phyloP scores from a whole-genome alignment of 2,888 invertebrate species.

The Euplexia lucipara region DNA sequence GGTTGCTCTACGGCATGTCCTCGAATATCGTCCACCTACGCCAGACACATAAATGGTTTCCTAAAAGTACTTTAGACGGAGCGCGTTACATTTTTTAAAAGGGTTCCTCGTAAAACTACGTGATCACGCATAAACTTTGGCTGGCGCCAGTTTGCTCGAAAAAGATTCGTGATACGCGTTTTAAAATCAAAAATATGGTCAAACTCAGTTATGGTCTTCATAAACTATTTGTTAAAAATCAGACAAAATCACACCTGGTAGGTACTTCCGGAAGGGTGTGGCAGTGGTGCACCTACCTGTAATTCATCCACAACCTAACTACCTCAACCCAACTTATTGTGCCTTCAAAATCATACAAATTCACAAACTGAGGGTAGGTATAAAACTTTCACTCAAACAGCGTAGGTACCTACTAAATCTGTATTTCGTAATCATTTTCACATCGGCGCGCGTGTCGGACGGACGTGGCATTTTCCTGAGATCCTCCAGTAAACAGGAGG shows the following conservation, averaged over 20 bases:
- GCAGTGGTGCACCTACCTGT: too few species aligned
- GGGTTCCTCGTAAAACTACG: slow-evolving; percentile 39
- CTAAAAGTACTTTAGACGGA: slow-evolving; percentile 24
- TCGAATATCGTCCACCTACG: not conserved
- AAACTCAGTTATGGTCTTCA: not conserved
- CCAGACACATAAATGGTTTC: slow-evolving; percentile 11
- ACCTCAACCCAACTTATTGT: too few species aligned
- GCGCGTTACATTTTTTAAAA: slow-evolving; percentile 22
- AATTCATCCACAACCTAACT: too few species aligned
- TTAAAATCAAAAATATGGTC: not conserved
- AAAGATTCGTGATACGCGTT: slow-evolving; percentile 20
- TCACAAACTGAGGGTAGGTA: not conserved
- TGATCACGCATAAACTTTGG: slow-evolving; percentile 32
- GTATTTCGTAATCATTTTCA: slow-evolving; percentile 26
- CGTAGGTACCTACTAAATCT: not conserved
- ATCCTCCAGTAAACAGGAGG: slow-evolving; percentile 54
- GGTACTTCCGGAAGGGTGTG: too few species aligned
- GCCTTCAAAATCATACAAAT: too few species aligned
- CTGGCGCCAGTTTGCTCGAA: slow-evolving; percentile 11
- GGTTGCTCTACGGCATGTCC: not conserved
- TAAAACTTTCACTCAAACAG: slow-evolving; percentile 1
- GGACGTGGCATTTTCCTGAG: slow-evolving; percentile 31
- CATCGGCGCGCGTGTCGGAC: slow-evolving; percentile 14
- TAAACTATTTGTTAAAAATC: not conserved
- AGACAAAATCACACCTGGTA: too few species aligned